Percentiles rank a stretch among this genome's conserved stretches.
These are phyloP conservation scores for Hydrotaea cyrtoneurina DNA, from an alignment of 2,888 invertebrate species.

Conservation along the genomic window DNA sequence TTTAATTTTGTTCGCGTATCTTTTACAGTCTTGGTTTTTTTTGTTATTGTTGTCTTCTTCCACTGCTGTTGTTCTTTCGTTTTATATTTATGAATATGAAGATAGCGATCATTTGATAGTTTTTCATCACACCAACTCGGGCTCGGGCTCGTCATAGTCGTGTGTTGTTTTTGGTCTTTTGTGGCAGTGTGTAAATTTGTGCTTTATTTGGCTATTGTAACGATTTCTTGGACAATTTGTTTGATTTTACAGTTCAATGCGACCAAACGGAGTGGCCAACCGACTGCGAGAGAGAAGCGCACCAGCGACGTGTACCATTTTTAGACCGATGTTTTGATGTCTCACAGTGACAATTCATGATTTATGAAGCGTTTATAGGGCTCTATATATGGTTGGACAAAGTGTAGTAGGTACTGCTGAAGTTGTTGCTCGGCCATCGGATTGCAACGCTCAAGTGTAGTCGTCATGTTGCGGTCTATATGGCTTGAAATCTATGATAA, in stretches of 20 bases:
- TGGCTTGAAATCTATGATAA: neutral
- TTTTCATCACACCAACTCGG: neutral
- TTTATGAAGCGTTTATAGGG: slow-evolving; percentile 68
- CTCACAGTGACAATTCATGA: slow-evolving; percentile 64
- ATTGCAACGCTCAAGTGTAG: neutral
- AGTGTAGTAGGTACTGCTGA: slow-evolving; percentile 35
- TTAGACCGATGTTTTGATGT: slow-evolving; percentile 57
- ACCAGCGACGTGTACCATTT: slow-evolving; percentile 46
- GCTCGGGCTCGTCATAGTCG: neutral
- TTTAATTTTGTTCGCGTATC: slow-evolving; percentile 63
- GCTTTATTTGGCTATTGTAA: slow-evolving; percentile 26
- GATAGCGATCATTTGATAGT: slow-evolving; percentile 53
- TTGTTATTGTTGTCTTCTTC: slow-evolving; percentile 12
- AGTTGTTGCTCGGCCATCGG: no score
- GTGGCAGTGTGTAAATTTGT: slow-evolving; percentile 6
- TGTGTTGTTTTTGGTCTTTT: neutral
- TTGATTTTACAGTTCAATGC: slow-evolving; percentile 29
- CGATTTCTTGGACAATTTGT: slow-evolving; percentile 34
- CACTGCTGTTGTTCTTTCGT: neutral
- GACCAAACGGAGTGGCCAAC: slow-evolving; percentile 12
- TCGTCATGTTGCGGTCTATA: neutral
- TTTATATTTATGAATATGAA: slow-evolving; percentile 23
- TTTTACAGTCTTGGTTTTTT: slow-evolving; percentile 44
- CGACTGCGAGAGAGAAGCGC: neutral
- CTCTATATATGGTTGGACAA: slow-evolving; percentile 66